Evolutionary conservation across 2,113 vertebrate species (phyloP).

Genomic region (Calidris pugnax): DNA sequence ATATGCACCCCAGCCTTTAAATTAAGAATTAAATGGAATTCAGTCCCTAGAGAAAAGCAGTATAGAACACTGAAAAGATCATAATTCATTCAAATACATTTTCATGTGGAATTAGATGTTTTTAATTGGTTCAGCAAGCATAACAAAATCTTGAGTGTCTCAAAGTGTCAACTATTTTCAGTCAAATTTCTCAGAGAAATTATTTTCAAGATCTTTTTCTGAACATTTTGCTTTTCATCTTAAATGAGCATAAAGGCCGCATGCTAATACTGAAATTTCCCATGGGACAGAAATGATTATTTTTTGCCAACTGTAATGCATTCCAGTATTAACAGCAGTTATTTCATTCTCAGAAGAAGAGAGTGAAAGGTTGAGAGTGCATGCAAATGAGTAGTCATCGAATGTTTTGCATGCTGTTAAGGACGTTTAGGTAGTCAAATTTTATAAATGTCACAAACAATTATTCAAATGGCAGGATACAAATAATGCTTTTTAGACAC

Average conservation of each 20-base stretch:
- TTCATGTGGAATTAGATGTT: neutral
- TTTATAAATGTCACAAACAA: slow-evolving; percentile 7
- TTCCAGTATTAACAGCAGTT: neutral
- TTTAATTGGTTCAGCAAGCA: neutral
- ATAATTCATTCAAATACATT: neutral
- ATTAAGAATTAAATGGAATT: neutral
- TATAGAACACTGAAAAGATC: neutral
- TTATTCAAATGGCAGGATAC: slow-evolving; percentile 19
- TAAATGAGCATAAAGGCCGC: neutral
- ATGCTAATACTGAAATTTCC: neutral
- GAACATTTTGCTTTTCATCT: neutral
- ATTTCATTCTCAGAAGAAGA: neutral
- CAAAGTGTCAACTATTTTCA: neutral
- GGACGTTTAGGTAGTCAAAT: slow-evolving; percentile 11
- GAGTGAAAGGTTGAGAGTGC: neutral
- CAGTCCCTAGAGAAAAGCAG: neutral
- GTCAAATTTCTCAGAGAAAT: neutral
- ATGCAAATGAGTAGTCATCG: slow-evolving; percentile 11
- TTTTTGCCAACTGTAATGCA: neutral
- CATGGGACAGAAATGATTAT: neutral
- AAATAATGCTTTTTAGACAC: slow-evolving; percentile 23
- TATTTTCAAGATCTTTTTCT: neutral
- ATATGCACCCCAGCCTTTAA: neutral
- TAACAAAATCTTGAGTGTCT: neutral
- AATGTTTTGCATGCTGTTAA: slow-evolving; percentile 12